Evolutionary conservation across 2,113 vertebrate species (phyloP), one percentile per base, ranked within the genome.

Genomic region (Riparia riparia): DNA sequence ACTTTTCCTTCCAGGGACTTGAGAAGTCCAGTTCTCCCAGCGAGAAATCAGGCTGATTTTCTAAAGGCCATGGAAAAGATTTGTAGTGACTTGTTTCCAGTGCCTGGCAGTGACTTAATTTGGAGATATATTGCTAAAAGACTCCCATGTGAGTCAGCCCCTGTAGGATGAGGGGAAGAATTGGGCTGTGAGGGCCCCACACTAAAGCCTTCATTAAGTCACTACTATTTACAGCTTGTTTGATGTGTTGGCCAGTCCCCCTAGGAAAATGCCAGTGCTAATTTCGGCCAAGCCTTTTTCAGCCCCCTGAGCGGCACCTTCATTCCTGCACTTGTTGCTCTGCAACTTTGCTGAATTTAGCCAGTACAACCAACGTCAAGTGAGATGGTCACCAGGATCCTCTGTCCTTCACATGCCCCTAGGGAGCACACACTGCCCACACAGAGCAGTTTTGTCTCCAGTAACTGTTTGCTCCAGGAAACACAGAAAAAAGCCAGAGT

Each of bases 171-270:
- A 37, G 56, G 26, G 42, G 26, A 77, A 83, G 71, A 49, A 83
- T 5, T 37, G 47, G 70, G n/a, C 45, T 79, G 37, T 93, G 57
- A 87, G 70, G 63, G 74, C 88, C 82, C 37, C n/a, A 22, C 51
- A 53, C 26, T 77, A 92, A 93, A 92, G 64, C 68, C 76, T 73
- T 91, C 70, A 77, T 84, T 92, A 95, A 96, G 90, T 91, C 95
- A 96, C 71, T 70, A 47, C 95, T 96, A 92, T 96, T 97, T 96
- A 95, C 88, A 95, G 95, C 64, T 95, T 89, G 72, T 88, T 94
- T 95, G 90, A 89, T 95, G 84, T 50, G 37, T 41, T 90, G 79
- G 85, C 76, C 93, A 68, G 66, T 53, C 44, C 60, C 44, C 39
- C 42, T 7, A 92, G 85, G 71, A 97, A 97, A 97, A 97, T 95